Base-by-base conservation (phyloP, 2,113 vertebrate genomes). In the Nettapus auritus region DNA sequence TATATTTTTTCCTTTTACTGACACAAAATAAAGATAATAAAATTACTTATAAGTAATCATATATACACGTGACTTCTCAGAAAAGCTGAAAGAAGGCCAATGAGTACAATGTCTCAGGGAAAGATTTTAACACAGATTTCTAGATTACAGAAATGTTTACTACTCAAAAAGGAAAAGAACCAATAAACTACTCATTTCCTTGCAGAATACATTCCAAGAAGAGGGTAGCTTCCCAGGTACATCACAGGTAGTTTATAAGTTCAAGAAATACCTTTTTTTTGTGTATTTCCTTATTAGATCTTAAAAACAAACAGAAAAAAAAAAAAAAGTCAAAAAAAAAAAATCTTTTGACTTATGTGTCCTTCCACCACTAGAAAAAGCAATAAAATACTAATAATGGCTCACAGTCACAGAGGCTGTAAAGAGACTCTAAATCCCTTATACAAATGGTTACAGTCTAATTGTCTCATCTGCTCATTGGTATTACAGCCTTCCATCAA, bases 361-460 rank as follows among this genome's bases (percentile, higher is more conserved):
- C 94, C 95, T 98, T 98, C 94, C 81, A 91, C 95, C 92, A 88
- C 63, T 94, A 97, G 77, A 73, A 76, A 97, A 96, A 87, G 92
- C 53, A 97, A 95, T 98, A 96, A 98, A 98, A 95, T 60, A 75
- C 82, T 96, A 96, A 88, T 94, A 96, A 95, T 87, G 71, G 66
- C 89, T 96, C 77, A 38, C 53, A 95, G 56, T 96, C 79, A 40
- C 53, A 95, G 56, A 93, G 66, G 81, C 93, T 91, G 74, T 96
- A 97, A 98, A 96, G 93, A 93, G 62, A 92, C 81, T 87, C 33
- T 98, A 98, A 98, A 98, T 98, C 96, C 97, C 97, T 97, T 97
- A 98, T 98, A 98, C 94, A 98, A 98, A 98, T 97, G 86, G 75
- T 97, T 98, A 92, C 86, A 97, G 97, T 97, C 97, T 98, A 95